phyloP scores from a whole-genome alignment of 2,797 vertebrate species.

The Neosilurus hyrtlii region DNA sequence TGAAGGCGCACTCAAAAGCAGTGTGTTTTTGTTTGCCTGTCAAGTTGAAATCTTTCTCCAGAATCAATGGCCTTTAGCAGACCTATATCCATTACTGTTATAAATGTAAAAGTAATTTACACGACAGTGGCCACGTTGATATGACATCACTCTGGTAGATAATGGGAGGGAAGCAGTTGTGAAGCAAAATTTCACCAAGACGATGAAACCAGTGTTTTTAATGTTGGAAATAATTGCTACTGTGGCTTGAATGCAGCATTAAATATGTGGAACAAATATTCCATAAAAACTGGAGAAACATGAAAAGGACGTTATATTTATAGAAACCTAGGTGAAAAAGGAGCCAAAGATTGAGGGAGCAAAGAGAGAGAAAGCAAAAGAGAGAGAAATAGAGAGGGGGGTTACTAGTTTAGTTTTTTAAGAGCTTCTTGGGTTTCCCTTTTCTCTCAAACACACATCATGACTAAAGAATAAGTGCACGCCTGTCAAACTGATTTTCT shows the following conservation, averaged over 20 bases:
- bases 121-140: neutral
- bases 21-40: too few species aligned
- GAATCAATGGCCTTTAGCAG: neutral
- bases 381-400: too few species aligned
- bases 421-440: neutral
- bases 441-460: neutral
- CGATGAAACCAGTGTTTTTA: neutral
- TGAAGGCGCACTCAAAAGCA: too few species aligned
- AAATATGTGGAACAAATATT: too few species aligned
- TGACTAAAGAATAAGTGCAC: neutral
- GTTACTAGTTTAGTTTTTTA: neutral
- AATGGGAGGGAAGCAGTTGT: neutral
- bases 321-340: neutral
- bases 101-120: neutral
- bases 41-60: too few species aligned
- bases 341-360: neutral
- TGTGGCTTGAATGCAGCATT: neutral
- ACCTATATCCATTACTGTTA: neutral
- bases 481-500: neutral
- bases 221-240: neutral
- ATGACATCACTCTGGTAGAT: neutral
- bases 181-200: too few species aligned
- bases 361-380: neutral
- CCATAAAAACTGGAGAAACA: neutral
- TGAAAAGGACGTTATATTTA: neutral